Conservation (phyloP, 2,113 vertebrate genomes). For the Ictalurus punctatus region DNA sequence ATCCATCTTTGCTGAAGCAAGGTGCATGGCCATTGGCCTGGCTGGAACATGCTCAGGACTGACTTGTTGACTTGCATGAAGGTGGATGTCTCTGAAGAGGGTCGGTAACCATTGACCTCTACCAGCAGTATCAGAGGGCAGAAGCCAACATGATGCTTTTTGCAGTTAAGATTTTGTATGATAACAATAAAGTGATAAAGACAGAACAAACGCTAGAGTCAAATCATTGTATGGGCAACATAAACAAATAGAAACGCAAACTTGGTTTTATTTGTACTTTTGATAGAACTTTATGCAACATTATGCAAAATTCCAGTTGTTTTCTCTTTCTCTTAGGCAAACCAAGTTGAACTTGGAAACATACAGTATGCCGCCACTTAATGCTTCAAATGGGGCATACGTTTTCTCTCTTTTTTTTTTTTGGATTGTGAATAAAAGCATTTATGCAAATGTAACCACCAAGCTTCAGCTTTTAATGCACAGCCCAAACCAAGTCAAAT, state of each 20-base stretch:
- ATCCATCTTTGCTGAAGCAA: background rate
- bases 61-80: background rate
- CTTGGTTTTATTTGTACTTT: background rate
- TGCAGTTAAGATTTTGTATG: background rate
- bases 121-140: background rate
- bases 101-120: background rate
- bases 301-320: background rate
- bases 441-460: background rate
- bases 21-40: background rate
- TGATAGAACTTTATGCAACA: background rate
- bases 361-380: background rate
- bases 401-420: background rate
- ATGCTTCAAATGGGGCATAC: background rate
- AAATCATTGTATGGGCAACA: background rate
- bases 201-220: background rate
- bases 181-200: background rate
- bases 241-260: background rate
- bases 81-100: background rate
- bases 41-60: background rate
- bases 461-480: background rate
- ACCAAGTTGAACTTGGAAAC: background rate
- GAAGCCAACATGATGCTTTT: background rate
- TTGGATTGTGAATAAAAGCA: background rate
- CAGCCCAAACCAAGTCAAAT: background rate
- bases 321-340: background rate